Percentiles rank a stretch among this genome's conserved stretches.
phyloP scores from a whole-genome alignment of 2,888 invertebrate genomes.

The Hyppa rectilinea region DNA sequence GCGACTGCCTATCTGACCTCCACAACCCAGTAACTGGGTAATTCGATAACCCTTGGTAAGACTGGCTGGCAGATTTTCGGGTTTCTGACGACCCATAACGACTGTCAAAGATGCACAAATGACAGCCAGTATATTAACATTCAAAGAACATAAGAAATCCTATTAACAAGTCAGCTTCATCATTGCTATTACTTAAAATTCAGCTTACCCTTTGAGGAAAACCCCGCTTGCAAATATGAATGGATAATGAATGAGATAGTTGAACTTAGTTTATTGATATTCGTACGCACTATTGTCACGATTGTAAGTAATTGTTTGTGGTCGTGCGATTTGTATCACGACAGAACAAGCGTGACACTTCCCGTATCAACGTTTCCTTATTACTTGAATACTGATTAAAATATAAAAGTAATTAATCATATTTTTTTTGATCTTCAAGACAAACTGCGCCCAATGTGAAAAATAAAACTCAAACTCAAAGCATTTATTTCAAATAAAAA shows the following conservation, averaged over 20 bases:
- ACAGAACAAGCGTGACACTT: slow-evolving; percentile 47
- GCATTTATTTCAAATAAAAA: too few species aligned
- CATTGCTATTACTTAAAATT: slow-evolving; percentile 46
- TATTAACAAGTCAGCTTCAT: slow-evolving; percentile 34
- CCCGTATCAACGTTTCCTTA: slow-evolving; percentile 50
- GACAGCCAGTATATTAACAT: slow-evolving; percentile 35
- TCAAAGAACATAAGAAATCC: slow-evolving; percentile 16
- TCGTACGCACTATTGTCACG: slow-evolving; percentile 52
- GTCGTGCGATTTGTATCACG: slow-evolving; percentile 64
- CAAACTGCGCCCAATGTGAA: too few species aligned
- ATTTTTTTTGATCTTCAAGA: too few species aligned
- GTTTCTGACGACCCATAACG: too few species aligned
- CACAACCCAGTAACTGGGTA: too few species aligned
- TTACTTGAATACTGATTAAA: slow-evolving; percentile 20
- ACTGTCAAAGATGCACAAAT: too few species aligned
- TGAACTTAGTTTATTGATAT: slow-evolving; percentile 29
- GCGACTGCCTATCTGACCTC: too few species aligned
- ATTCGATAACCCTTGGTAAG: too few species aligned
- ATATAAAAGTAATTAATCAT: slow-evolving; percentile 7
- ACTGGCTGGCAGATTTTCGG: too few species aligned
- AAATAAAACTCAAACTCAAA: too few species aligned
- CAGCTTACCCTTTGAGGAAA: slow-evolving; percentile 42
- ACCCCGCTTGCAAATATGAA: slow-evolving; percentile 48
- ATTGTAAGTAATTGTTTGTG: slow-evolving; percentile 37
- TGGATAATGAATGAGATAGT: slow-evolving; percentile 38